Evolutionary conservation across 2,888 invertebrate species (phyloP), one percentile per base, ranked within the genome.

Genomic region (Eristalis intricaria): DNA sequence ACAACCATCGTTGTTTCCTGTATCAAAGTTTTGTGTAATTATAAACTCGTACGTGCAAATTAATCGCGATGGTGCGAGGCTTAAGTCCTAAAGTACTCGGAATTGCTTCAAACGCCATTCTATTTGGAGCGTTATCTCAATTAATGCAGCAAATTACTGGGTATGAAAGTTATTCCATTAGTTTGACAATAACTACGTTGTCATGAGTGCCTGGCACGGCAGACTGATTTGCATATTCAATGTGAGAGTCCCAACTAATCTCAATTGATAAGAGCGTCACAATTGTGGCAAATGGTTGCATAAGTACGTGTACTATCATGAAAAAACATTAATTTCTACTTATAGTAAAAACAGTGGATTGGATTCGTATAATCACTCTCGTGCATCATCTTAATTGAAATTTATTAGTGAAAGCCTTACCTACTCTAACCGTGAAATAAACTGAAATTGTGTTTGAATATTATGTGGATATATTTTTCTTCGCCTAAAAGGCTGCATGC

Each of bases 161-260:
- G 50, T 63, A 81, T 74, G 80, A 74, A 81, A 74, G 80, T 64
- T 81, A 81, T 74, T 74, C 26, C 69, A 69, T 75, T 68, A 81
- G 68, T 75, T 81, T 74, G 74, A 63, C 29, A 69, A 69, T 66
- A 81, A 75, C 68, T 74, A 64, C 56, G 7, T 64, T 68, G 74
- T 69, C 80, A 81, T 74, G 80, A 64, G 66, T 63, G 68, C 29
- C 69, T 69, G 74, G 68, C 80, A 81, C 74, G 80, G 50, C 19
- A 81, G 50, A 15, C n/a, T 64, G 35, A 68, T 81, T 81, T 81
- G 69, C 80, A 81, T 81, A 74, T 81, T 75, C n/a, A 40, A 74
- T 74, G 74, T 10, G 56, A 74, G 40, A 63, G 68, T 74, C 63
- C 56, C 80, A 81, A 74, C 50, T 50, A 50, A 50, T 50, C 8